Evolutionary conservation across 2,888 invertebrate genomes (phyloP), one percentile per base, ranked within the genome.

Genomic region (Nipponacmea schrenckii): DNA sequence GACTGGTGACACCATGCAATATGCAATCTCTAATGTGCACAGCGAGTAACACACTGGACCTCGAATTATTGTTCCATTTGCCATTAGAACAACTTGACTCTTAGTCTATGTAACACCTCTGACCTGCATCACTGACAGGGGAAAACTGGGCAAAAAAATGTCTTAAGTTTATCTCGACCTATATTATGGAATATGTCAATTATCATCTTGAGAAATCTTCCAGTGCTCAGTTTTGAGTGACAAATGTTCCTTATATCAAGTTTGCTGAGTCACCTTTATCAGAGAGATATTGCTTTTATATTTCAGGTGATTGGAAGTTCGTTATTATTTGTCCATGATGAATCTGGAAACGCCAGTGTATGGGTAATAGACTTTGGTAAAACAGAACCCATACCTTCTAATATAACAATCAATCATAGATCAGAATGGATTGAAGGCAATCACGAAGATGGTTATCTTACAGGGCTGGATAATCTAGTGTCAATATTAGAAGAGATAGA

Each of bases 391-490:
- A 79, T 88, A 20, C 85, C 86, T n/a, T 92, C 92, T 0, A 92
- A 93, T 75, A 90, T 94, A 74, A 91, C 74, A 89, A 94, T 96
- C 73, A 92, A 93, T 83, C 97, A 97, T 89, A 92, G 92, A 76
- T 92, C 93, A 27, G 93, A 93, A 69, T 97, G 97, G 97, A 84
- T 87, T 27, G 96, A 96, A 74, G 97, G 97, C 62, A 97, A 96
- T 89, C 97, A 96, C 87, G 97, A 97, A 91, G 97, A 97, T 86
- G 97, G 97, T 76, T 97, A 97, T 90, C 91, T 97, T 80, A 94
- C 95, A 78, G 97, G 97, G 74, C 92, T 97, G 68, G 94, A 95
- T 86, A 96, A 96, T 90, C 91, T 97, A 78, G 94, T 97, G 82
- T 93, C 94, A 78, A 94, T 96, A 80, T 95, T 97, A 72, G 81